Percentiles rank a stretch among this genome's conserved stretches.
Conservation (phyloP, 2,797 vertebrate genomes). For the Syngnathus rostellatus region DNA sequence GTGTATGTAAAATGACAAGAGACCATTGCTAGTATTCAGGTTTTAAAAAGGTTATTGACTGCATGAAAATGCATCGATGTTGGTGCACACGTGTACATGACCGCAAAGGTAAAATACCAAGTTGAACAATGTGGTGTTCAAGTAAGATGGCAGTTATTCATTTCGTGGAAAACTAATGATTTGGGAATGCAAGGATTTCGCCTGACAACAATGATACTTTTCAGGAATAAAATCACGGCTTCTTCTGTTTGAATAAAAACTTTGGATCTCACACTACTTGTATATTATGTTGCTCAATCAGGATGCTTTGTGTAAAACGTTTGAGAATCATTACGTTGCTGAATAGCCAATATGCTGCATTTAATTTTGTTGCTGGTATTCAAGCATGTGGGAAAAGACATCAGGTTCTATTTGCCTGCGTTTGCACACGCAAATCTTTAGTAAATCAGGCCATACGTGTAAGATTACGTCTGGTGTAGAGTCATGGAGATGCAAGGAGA, state of each 20-base stretch:
- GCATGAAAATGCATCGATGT: no score
- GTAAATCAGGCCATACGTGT: background rate
- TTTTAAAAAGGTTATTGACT: no score
- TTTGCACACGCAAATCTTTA: background rate
- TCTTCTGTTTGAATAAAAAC: background rate
- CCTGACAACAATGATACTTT: background rate
- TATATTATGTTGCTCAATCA: background rate
- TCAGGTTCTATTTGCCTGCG: background rate
- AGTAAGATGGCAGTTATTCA: background rate
- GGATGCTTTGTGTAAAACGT: background rate
- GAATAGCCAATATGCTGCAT: no score
- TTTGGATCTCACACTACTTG: background rate
- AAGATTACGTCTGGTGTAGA: slow-evolving; percentile 71
- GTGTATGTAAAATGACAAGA: no score
- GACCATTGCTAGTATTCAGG: no score
- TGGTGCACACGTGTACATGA: no score
- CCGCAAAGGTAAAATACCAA: background rate
- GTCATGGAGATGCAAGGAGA: slow-evolving; percentile 43
- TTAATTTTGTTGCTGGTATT: no score
- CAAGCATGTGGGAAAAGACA: background rate
- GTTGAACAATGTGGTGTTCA: background rate
- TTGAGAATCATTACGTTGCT: background rate
- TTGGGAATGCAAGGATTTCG: background rate
- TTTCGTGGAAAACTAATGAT: background rate
- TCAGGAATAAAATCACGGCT: background rate